Evolutionary conservation across 2,797 vertebrate genomes (phyloP).

Genomic region (Eidolon dupreanum): DNA sequence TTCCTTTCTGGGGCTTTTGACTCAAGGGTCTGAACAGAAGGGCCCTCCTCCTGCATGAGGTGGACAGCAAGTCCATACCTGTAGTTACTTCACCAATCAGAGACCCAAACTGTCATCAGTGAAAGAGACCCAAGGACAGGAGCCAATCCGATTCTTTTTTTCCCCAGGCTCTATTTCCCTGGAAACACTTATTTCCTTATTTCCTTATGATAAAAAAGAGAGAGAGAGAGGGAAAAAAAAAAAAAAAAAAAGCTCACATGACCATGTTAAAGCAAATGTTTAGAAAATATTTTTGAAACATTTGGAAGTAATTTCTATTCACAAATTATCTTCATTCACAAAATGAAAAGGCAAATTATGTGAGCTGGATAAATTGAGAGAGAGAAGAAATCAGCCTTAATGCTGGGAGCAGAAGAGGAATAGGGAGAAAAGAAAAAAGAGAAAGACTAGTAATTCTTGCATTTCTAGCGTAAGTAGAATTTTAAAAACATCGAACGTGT

Average conservation of each 20-base stretch:
- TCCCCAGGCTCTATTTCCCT: not conserved
- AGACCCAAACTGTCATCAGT: not conserved
- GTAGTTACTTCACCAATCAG: not conserved
- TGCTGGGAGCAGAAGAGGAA: constrained; percentile 43
- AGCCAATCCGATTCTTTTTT: not conserved
- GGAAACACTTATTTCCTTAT: constrained; percentile 68
- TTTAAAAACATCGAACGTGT: not conserved
- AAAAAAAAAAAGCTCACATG: constrained; percentile 22
- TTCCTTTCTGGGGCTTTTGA: not conserved
- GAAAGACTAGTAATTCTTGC: not conserved
- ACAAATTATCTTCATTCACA: constrained; percentile 81
- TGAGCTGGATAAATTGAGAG: constrained; percentile 76
- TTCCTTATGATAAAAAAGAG: constrained; percentile 26
- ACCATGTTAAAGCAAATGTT: constrained; percentile 70
- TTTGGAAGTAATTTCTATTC: constrained; percentile 81
- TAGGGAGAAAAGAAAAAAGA: not conserved
- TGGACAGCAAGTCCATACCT: not conserved
- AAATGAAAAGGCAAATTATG: constrained; percentile 81
- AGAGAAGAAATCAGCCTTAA: constrained; percentile 72
- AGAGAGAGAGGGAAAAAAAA: not conserved
- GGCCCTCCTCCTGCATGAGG: not conserved
- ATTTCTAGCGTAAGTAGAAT: not conserved
- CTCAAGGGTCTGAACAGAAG: not conserved
- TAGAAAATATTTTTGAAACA: constrained; percentile 82
- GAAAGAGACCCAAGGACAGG: not conserved